Conservation (phyloP, 2,888 invertebrate genomes). For the Pyrochroa serraticornis region DNA sequence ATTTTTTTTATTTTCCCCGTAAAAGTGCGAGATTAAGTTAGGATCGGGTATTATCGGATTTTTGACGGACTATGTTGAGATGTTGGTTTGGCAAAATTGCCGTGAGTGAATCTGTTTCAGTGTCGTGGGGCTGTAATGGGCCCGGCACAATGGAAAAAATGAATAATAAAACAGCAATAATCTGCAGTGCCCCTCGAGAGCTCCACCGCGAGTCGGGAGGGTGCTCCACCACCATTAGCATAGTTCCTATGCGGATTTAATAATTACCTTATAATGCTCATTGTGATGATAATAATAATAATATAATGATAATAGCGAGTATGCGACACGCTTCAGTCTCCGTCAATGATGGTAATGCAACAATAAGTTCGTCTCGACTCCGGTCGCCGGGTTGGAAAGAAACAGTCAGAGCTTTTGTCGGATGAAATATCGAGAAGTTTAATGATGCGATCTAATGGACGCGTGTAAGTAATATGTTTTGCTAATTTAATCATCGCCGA, state of each 20-base stretch:
- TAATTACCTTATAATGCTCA: slow-evolving; percentile 55
- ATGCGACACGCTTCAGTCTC: slow-evolving; percentile 25
- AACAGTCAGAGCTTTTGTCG: slow-evolving; percentile 30
- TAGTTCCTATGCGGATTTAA: slow-evolving; percentile 50
- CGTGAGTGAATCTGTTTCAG: slow-evolving; percentile 6
- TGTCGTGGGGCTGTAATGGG: not conserved
- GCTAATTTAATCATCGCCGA: slow-evolving; percentile 41
- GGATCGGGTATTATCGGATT: no score
- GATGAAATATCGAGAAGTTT: slow-evolving; percentile 40
- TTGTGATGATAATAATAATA: slow-evolving; percentile 51
- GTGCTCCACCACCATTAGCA: slow-evolving; percentile 22
- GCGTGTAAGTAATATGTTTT: slow-evolving; percentile 45
- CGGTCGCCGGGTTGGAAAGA: slow-evolving; percentile 29
- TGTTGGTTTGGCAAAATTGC: slow-evolving; percentile 2
- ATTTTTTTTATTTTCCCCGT: no score
- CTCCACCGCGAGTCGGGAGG: slow-evolving; percentile 4
- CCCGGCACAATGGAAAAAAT: slow-evolving; percentile 20
- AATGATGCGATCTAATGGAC: slow-evolving; percentile 45
- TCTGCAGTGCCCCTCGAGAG: slow-evolving; percentile 16
- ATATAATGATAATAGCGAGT: slow-evolving; percentile 29
- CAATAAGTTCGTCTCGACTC: slow-evolving; percentile 24
- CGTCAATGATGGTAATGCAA: slow-evolving; percentile 21
- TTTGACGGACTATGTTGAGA: no score
- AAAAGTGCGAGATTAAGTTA: no score
- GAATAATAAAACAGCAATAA: slow-evolving; percentile 25